Evolutionary conservation across 2,888 invertebrate species (phyloP), one percentile per base, ranked within the genome.

Genomic region (Calliphora vomitoria): DNA sequence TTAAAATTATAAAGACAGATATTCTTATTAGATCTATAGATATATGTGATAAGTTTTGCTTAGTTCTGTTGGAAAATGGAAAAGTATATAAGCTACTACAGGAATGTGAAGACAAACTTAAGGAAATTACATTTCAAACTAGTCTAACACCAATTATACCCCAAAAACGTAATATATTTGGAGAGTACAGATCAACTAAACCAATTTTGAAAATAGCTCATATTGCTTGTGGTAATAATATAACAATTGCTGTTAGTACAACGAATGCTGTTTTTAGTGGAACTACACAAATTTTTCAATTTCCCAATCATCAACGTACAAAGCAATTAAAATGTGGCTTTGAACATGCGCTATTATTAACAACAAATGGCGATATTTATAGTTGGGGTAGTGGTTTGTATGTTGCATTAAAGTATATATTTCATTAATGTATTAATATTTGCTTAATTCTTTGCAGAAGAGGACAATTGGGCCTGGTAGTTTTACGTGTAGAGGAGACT

Each of bases 331-430:
- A 95, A 75, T 96, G 97, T 93, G 98, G 98, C 0, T 96, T 96
- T 92, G 98, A 98, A 92, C 98, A 98, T 93, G 96, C 95, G 53
- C 91, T 98, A 13, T 90, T 97, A 72, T 94, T 98, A 8, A 96
- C 96, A 72, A 94, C 94, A 72, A 94, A 94, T 90, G 98, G 98
- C 0, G 95, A 95, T 90, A 95, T 98, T n/a, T 97, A 96, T 90
- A 95, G 96, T 4, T 97, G 96, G 96, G 98, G 98, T 60, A 95
- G 95, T 92, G 98, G 98, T 91, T 96, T 97, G 98, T 98, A 94
- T 91, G 92, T 91, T 35, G 1, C 2, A 5, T 81, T 25, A 15
- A 38, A 38, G 25, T 18, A 11, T 60, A 20, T 44, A 0, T 53
- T 18, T 5, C 4, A 18, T 11, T 20, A 53, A 58, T 25, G 20